These are phyloP conservation scores for Octonoba sinensis DNA, from an alignment of 2,888 invertebrate genomes.

Conservation along the genomic window DNA sequence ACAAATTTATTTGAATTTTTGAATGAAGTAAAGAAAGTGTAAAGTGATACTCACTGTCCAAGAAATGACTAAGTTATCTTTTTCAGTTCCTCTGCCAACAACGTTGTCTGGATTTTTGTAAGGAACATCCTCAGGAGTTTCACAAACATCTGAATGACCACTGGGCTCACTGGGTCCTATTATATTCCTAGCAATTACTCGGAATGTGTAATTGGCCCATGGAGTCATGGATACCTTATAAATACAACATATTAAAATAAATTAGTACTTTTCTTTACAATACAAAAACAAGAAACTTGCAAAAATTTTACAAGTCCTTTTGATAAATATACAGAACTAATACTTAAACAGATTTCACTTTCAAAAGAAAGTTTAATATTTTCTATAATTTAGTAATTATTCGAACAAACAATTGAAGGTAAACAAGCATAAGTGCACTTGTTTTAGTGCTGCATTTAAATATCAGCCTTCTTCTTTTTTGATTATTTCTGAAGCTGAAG, in stretches of 20 bases:
- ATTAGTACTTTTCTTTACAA: not conserved
- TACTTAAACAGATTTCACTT: not conserved
- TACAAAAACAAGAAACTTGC: not conserved
- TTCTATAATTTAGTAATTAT: not conserved
- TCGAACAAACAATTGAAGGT: not conserved
- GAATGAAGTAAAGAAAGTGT: too few species aligned
- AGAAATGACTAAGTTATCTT: slow-evolving; percentile 72
- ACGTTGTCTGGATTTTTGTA: slow-evolving; percentile 71
- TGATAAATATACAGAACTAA: not conserved
- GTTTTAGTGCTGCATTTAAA: too few species aligned
- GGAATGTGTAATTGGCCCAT: slow-evolving; percentile 65
- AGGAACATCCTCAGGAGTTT: slow-evolving; percentile 71
- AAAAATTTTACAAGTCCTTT: not conserved
- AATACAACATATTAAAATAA: not conserved
- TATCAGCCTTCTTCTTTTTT: too few species aligned
- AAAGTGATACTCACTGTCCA: slow-evolving; percentile 71
- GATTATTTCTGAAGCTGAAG: too few species aligned
- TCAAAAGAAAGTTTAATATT: not conserved
- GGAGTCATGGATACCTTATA: slow-evolving; percentile 64
- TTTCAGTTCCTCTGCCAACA: slow-evolving; percentile 70
- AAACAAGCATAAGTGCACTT: not conserved
- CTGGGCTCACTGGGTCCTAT: slow-evolving; percentile 64
- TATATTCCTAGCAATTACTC: slow-evolving; percentile 63
- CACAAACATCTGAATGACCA: slow-evolving; percentile 68
- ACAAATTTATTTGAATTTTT: too few species aligned